phyloP scores from a whole-genome alignment of 2,797 vertebrate species.

The Dendrocincla fuliginosa region DNA sequence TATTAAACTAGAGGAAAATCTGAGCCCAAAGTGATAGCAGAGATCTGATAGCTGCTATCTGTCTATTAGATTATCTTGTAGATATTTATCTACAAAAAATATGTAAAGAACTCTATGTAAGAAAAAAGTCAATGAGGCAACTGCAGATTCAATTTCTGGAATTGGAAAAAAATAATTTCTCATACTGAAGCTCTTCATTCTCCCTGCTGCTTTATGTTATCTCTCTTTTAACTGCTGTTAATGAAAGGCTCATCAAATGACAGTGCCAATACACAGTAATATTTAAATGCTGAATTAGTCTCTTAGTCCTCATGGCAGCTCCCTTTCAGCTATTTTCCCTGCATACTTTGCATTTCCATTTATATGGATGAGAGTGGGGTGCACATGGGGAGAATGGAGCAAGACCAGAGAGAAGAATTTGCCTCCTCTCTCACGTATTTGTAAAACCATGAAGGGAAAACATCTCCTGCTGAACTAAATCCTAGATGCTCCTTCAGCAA shows the following conservation, averaged over 20 bases:
- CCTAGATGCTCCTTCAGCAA: neutral
- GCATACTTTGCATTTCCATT: neutral
- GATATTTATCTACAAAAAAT: neutral
- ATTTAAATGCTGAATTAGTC: conserved; percentile 28
- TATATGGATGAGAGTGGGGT: neutral
- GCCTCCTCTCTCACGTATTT: neutral
- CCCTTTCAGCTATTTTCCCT: neutral
- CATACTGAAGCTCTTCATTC: conserved; percentile 13
- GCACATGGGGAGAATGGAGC: neutral
- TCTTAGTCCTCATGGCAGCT: neutral
- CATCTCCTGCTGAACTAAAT: neutral
- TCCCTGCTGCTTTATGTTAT: conserved; percentile 50
- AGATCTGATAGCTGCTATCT: neutral
- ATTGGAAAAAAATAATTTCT: neutral
- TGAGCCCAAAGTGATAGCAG: neutral
- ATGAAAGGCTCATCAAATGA: conserved; percentile 49
- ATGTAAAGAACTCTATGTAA: neutral
- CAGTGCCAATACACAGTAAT: neutral
- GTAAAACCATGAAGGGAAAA: neutral
- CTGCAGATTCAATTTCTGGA: conserved; percentile 6
- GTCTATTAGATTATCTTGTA: neutral
- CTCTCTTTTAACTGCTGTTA: conserved; percentile 41
- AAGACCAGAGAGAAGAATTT: neutral
- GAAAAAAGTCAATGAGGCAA: neutral
- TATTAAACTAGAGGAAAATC: neutral